Evolutionary conservation across 2,113 vertebrate species (phyloP).

Genomic region (Opisthocomus hoazin): DNA sequence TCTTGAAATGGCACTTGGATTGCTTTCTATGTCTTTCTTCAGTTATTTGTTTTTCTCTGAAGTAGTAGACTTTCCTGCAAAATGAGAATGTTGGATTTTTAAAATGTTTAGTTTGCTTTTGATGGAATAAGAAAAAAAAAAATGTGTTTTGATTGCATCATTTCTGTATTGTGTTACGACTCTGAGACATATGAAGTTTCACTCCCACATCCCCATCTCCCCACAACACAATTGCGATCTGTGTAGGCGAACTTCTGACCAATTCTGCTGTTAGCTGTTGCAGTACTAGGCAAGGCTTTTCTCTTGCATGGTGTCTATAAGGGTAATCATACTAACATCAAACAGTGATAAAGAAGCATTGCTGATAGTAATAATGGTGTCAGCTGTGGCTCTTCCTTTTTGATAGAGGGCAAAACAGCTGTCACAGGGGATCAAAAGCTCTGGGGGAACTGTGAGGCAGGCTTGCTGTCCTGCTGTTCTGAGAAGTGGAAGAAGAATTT

Average conservation of each 20-base stretch:
- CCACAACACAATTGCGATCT: no score
- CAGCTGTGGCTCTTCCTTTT: neutral
- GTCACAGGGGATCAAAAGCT: neutral
- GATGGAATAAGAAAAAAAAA: neutral
- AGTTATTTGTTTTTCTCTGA: neutral
- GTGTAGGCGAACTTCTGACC: neutral
- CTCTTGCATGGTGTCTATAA: neutral
- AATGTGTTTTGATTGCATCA: neutral
- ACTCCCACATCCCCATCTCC: neutral
- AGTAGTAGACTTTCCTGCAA: neutral
- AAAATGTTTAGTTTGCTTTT: neutral
- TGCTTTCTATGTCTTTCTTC: neutral
- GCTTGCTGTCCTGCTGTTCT: neutral
- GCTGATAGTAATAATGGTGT: neutral
- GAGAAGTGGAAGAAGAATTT: neutral
- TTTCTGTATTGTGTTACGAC: neutral
- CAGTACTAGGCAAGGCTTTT: neutral
- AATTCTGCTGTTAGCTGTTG: neutral
- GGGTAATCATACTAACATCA: neutral
- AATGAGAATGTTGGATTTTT: neutral
- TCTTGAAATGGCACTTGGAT: neutral
- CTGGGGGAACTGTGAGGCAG: neutral
- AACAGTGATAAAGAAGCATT: neutral
- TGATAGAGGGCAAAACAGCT: neutral
- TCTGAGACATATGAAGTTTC: neutral